phyloP scores from a whole-genome alignment of 2,888 invertebrate genomes.

The Agonopterix heracliana region DNA sequence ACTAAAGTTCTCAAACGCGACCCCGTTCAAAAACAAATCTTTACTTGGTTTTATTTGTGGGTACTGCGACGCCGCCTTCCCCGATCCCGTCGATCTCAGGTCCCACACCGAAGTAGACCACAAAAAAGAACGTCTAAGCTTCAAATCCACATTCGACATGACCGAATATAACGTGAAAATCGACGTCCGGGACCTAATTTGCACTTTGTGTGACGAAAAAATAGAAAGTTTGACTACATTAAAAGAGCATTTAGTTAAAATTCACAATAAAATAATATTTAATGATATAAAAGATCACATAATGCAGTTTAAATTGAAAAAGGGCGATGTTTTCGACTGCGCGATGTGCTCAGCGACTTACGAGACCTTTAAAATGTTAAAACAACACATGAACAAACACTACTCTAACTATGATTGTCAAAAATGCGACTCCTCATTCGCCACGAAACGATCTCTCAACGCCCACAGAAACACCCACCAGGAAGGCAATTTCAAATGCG shows the following conservation, averaged over 20 bases:
- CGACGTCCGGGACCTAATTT: conserved; percentile 39
- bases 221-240: conserved; percentile 31
- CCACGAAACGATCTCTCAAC: conserved; percentile 47
- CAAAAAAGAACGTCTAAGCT: conserved; percentile 34
- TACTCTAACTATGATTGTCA: conserved; percentile 51
- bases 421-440: conserved; percentile 47
- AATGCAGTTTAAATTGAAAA: conserved; percentile 53
- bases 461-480: conserved; percentile 48
- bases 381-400: conserved; percentile 64
- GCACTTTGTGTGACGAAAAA: conserved; percentile 37
- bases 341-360: conserved; percentile 51
- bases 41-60: conserved; percentile 50
- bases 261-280: conserved; percentile 36
- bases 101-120: conserved; percentile 34
- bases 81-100: conserved; percentile 48
- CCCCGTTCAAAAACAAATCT: conserved; percentile 52
- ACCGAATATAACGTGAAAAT: conserved; percentile 45
- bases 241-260: conserved; percentile 44
- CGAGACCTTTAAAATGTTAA: conserved; percentile 63
- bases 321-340: conserved; percentile 52
- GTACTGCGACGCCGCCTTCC: conserved; percentile 44
- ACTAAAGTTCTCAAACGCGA: conserved; percentile 47
- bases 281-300: conserved; percentile 56
- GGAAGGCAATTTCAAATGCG: conserved; percentile 56
- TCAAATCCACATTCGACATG: conserved; percentile 41